Base-by-base conservation (phyloP, 2,797 vertebrate genomes). In the Leucoraja ocellata region DNA sequence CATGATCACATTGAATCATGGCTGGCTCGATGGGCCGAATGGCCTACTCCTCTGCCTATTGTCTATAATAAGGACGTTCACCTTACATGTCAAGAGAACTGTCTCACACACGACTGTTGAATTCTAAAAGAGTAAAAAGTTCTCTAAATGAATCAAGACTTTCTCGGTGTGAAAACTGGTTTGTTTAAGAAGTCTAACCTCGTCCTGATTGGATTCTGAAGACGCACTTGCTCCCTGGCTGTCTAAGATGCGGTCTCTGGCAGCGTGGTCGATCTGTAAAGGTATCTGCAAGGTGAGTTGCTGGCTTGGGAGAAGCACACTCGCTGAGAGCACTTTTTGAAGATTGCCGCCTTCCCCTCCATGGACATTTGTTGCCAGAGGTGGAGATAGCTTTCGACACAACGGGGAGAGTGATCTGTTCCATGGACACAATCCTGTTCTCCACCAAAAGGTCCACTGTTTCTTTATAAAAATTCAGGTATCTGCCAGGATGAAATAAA, bases 401-500 rank as follows among this genome's bases (percentile, higher is more conserved):
- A 61, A 96, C 94, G 73, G 97, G 95, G 65, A 97, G 94, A 0
- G 94, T 94, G 71, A 94, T 94, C 90, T 97, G 96, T 94, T 95
- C 95, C 2, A 94, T 93, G 93, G 95, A 94, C 93, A 98, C 93
- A 76, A 97, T 93, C 39, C 95, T 93, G 13, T 95, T 95, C 94
- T 94, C 94, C 21, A 96, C 94, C 94, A 98, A 95, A 93, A 96
- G 95, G 93, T 97, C 97, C 95, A 97, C 95, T 0, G 94, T 96
- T 94, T 96, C 96, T 94, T 96, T 97, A 96, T 97, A 98, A 94
- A 97, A 97, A 95, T 93, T 95, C 94, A 97, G 95, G 93, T 98
- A 98, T 94, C 97, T 97, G 95, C 76, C 96, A 96, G 77, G 93
- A 93, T 95, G 94, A 81, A 73, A 76, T 46, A 54, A 73, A 25